A percentile compares a stretch with the other conserved stretches of the same genome.
Evolutionary conservation across 1,140 invertebrate species (phyloP).

Genomic region (Cyclargus thomasi): DNA sequence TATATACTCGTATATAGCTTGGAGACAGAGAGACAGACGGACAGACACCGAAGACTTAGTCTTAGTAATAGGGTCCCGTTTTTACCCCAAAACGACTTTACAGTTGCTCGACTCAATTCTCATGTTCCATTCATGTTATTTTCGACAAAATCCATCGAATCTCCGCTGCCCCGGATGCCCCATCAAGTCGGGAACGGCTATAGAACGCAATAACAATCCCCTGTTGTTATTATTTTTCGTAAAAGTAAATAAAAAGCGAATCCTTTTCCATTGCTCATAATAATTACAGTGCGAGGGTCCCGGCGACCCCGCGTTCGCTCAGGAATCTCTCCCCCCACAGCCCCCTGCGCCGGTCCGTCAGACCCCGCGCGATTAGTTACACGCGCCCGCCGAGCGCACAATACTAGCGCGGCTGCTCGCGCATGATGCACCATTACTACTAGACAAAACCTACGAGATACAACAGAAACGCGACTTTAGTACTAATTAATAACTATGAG

Average conservation of each 20-base stretch:
- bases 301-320: conserved; percentile 2
- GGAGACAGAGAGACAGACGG: no score
- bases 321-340: neutral
- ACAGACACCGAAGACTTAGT: no score
- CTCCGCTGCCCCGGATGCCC: no score
- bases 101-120: no score
- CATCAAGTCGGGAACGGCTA: no score
- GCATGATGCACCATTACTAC: neutral
- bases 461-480: no score
- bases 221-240: neutral
- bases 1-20: no score
- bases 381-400: neutral
- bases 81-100: no score
- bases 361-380: conserved; percentile 3
- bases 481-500: no score
- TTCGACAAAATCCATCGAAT: no score
- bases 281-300: neutral
- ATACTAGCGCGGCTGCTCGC: neutral
- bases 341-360: neutral
- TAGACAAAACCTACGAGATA: neutral
- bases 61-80: no score
- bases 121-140: no score
- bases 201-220: neutral
- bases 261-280: conserved; percentile 14
- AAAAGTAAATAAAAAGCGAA: conserved; percentile 10